Conservation (phyloP, 2,797 vertebrate species). For the Hydrolagus colliei region DNA sequence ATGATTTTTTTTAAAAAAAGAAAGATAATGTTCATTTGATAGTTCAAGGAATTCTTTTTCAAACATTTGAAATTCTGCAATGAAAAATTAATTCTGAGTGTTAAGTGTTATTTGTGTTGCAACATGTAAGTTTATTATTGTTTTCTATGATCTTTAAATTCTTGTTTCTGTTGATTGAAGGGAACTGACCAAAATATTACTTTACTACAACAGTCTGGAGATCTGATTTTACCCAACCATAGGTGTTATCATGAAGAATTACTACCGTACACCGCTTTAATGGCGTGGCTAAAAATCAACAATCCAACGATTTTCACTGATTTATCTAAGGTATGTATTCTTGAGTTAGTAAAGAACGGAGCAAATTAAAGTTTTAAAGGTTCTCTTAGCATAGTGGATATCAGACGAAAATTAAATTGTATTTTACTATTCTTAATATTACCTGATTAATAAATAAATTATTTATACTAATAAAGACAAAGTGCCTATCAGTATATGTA, state of each 20-base stretch:
- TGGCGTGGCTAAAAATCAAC: slow-evolving; percentile 43
- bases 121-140: not conserved
- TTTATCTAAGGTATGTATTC: slow-evolving; percentile 41
- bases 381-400: no score
- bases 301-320: slow-evolving; percentile 41
- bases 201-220: not conserved
- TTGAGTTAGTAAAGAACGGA: not conserved
- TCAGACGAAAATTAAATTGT: no score
- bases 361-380: no score
- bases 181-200: slow-evolving; percentile 32
- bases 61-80: not conserved
- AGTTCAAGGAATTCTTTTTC: not conserved
- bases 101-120: not conserved
- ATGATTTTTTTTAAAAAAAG: no score
- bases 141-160: not conserved
- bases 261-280: slow-evolving; percentile 33
- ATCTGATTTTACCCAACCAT: slow-evolving; percentile 34
- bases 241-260: slow-evolving; percentile 36
- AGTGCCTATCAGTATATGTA: no score
- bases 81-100: not conserved
- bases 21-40: not conserved
- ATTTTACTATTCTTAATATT: no score
- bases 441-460: no score
- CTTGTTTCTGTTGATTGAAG: slow-evolving; percentile 33
- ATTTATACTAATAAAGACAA: no score